Percentiles rank a stretch among this genome's conserved stretches.
Conservation (phyloP, 2,888 invertebrate genomes). For the Drosophila austrosaltans region DNA sequence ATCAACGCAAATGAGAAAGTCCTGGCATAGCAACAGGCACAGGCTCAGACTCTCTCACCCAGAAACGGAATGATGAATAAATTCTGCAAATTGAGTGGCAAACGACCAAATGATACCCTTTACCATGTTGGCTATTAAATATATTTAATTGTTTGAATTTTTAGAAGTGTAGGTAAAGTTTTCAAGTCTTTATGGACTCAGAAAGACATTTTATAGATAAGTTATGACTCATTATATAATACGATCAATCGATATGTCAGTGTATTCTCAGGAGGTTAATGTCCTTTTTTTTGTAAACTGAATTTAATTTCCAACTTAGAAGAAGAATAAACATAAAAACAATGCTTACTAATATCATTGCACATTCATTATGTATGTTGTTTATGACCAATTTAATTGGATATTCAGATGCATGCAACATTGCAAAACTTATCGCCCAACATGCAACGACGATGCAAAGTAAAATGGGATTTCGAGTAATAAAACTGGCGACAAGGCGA, state of each 20-base stretch:
- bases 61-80: neutral
- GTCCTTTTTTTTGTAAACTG: too few species aligned
- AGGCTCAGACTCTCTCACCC: constrained; percentile 1
- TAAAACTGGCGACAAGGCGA: constrained; percentile 5
- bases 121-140: too few species aligned
- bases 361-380: neutral
- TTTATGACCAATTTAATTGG: constrained; percentile 8
- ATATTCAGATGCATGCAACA: constrained; percentile 8
- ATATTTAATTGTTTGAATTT: too few species aligned
- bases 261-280: too few species aligned
- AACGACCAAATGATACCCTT: neutral
- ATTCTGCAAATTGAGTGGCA: neutral
- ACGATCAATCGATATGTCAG: too few species aligned
- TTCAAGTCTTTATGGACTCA: too few species aligned
- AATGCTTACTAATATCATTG: neutral
- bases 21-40: constrained; percentile 60
- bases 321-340: too few species aligned
- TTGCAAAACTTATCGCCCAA: neutral
- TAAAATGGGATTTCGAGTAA: neutral
- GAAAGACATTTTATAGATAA: too few species aligned
- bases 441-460: constrained; percentile 3
- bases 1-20: constrained; percentile 66
- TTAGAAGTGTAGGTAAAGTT: too few species aligned
- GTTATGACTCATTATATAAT: too few species aligned
- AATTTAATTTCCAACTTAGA: too few species aligned